Evolutionary conservation across 2,113 vertebrate genomes (phyloP).

Genomic region (Rattus rattus): DNA sequence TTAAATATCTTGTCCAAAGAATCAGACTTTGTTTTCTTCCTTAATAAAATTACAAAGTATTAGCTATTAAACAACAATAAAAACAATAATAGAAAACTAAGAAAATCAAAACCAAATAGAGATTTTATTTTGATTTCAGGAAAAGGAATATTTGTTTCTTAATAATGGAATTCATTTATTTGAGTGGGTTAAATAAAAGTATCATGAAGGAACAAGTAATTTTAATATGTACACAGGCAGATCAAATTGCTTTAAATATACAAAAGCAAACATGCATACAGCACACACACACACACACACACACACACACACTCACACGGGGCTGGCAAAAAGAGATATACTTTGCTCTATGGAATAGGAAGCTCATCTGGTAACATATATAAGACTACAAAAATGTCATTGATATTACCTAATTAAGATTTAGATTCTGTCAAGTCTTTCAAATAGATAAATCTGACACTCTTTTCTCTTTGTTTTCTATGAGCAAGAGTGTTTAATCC

Average conservation of each 20-base stretch:
- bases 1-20: constrained; percentile 25
- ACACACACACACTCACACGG: background rate
- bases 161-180: background rate
- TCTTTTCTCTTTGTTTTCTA: background rate
- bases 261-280: background rate
- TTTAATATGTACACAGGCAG: background rate
- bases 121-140: background rate
- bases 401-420: background rate
- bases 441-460: background rate
- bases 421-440: background rate
- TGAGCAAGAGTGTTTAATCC: background rate
- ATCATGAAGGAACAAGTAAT: background rate
- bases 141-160: background rate
- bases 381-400: background rate
- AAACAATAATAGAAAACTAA: background rate
- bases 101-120: background rate
- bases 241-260: background rate
- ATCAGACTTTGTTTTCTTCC: background rate
- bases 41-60: background rate
- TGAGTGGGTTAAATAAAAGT: background rate
- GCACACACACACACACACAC: background rate
- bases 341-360: background rate
- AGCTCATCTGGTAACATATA: background rate
- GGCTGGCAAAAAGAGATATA: too few relatives aligned
- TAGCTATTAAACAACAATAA: background rate